Conservation (phyloP, 2,797 vertebrate species). For the Parotocinclus haroldoi region DNA sequence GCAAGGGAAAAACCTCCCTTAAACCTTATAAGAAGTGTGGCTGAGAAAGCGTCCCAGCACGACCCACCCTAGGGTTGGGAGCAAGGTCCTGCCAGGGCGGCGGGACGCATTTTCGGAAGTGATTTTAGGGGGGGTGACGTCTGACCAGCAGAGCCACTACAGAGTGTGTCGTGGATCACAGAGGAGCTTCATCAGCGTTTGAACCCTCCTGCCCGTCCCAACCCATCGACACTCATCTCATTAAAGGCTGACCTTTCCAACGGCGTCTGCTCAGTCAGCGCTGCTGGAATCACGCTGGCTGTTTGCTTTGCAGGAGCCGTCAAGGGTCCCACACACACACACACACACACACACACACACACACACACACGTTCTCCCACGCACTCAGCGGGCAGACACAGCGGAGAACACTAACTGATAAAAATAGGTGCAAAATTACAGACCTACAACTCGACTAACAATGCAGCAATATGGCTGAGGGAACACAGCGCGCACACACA, state of each 20-base stretch:
- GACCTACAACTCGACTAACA: constrained; percentile 48
- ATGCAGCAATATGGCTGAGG: constrained; percentile 36
- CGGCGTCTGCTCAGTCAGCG: constrained; percentile 11
- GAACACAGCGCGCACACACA: neutral
- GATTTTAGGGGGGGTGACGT: too few relatives aligned
- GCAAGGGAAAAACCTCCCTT: too few relatives aligned
- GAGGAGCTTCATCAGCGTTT: neutral
- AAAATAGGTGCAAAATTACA: constrained; percentile 61
- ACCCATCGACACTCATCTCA: constrained; percentile 23
- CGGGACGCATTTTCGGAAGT: too few relatives aligned
- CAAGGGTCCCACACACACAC: neutral
- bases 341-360: neutral
- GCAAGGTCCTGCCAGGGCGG: too few relatives aligned
- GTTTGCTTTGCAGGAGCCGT: neutral
- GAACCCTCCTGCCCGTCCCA: constrained; percentile 1
- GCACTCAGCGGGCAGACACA: constrained; percentile 28
- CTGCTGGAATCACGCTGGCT: constrained; percentile 4
- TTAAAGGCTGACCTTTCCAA: constrained; percentile 30
- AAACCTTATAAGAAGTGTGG: too few relatives aligned
- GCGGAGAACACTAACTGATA: constrained; percentile 40
- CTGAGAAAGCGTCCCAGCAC: too few relatives aligned
- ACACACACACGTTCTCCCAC: constrained; percentile 11
- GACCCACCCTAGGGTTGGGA: too few relatives aligned
- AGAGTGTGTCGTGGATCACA: too few relatives aligned
- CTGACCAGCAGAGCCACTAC: too few relatives aligned